A percentile compares a stretch with the other conserved stretches of the same genome.
These are phyloP conservation scores for Mimas tiliae DNA, from an alignment of 2,888 invertebrate species.

Conservation along the genomic window DNA sequence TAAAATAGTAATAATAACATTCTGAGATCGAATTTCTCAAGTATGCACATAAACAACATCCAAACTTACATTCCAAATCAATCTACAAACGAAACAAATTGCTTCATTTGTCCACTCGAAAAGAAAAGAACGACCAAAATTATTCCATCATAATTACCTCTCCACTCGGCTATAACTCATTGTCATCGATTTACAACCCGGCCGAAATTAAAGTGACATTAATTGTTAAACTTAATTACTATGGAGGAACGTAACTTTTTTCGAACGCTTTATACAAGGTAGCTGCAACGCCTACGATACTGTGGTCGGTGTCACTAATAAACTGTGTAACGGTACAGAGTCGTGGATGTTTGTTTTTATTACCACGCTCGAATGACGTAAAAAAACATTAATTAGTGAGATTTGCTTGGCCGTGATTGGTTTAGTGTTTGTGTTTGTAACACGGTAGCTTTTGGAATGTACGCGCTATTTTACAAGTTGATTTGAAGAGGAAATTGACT, in stretches of 20 bases:
- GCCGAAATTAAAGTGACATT: conserved; percentile 30
- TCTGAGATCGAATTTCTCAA: background rate
- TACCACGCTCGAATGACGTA: conserved; percentile 6
- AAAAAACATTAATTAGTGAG: conserved; percentile 22
- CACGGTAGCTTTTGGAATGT: conserved; percentile 12
- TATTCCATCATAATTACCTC: conserved; percentile 7
- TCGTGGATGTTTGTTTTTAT: conserved; percentile 20
- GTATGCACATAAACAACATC: conserved; percentile 1
- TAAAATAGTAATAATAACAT: background rate
- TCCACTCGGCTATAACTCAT: conserved; percentile 29
- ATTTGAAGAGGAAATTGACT: conserved; percentile 1
- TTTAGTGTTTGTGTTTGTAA: conserved; percentile 1
- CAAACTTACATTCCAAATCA: background rate
- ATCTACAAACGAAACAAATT: background rate
- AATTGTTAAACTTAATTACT: conserved; percentile 29
- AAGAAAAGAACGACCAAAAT: background rate
- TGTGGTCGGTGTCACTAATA: conserved; percentile 21
- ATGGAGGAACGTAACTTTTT: conserved; percentile 4
- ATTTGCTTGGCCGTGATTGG: conserved; percentile 18
- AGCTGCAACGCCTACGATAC: conserved; percentile 15
- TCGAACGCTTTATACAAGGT: conserved; percentile 20
- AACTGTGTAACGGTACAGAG: conserved; percentile 17
- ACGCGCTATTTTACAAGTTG: background rate
- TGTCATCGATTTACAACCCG: conserved; percentile 30
- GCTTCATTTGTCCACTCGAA: conserved; percentile 1